phyloP scores from a whole-genome alignment of 1,140 invertebrate species.

The Diorhabda sublineata region DNA sequence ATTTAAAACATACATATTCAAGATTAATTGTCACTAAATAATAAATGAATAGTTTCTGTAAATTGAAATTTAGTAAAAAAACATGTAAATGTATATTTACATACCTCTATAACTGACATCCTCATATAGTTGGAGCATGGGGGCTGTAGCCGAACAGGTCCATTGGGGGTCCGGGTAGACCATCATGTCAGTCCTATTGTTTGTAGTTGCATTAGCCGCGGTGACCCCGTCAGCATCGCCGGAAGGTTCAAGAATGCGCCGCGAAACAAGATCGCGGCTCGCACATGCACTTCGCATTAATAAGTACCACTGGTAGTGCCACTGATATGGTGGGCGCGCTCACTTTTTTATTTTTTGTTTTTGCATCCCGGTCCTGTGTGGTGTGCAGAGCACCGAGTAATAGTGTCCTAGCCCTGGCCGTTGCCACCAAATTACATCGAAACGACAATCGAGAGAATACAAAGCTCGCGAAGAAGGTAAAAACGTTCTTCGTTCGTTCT shows the following conservation, averaged over 20 bases:
- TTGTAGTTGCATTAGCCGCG: slow-evolving; percentile 21
- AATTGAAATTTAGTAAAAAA: too few relatives aligned
- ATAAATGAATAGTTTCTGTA: too few relatives aligned
- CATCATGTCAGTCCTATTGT: slow-evolving; percentile 42
- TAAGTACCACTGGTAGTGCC: slow-evolving; percentile 11
- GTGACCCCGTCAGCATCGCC: slow-evolving; percentile 28
- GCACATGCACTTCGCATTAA: slow-evolving; percentile 41
- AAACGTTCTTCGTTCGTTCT: not conserved
- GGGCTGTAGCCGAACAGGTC: slow-evolving; percentile 42
- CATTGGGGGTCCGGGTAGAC: slow-evolving; percentile 48
- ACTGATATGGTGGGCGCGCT: slow-evolving; percentile 4
- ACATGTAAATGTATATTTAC: not conserved
- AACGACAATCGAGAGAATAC: not conserved
- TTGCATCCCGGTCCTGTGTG: not conserved
- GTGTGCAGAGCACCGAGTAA: not conserved
- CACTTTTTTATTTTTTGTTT: slow-evolving; percentile 5
- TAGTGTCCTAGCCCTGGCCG: not conserved
- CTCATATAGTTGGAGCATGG: slow-evolving; percentile 48
- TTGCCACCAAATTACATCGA: not conserved
- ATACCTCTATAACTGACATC: slow-evolving; percentile 48
- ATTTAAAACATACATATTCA: too few relatives aligned
- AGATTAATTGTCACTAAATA: too few relatives aligned
- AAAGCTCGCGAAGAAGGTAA: not conserved
- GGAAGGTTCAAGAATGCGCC: slow-evolving; percentile 38
- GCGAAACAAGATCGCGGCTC: slow-evolving; percentile 39